These are phyloP conservation scores for Drosophila mayaguana DNA, from an alignment of 2,888 invertebrate genomes.

Conservation along the genomic window DNA sequence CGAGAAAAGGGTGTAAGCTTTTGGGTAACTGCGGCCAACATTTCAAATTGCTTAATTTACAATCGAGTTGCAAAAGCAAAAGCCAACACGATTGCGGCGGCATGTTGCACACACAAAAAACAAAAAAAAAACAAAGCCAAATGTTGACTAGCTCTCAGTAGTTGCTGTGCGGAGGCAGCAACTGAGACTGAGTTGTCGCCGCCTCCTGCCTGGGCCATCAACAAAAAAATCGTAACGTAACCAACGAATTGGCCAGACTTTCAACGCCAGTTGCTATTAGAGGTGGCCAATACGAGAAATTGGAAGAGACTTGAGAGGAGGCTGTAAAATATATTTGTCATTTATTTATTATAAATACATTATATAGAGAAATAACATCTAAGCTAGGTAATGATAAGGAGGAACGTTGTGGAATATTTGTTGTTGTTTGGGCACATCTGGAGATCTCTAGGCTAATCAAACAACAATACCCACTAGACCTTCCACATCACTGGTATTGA, in stretches of 20 bases:
- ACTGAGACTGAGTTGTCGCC: constrained; percentile 15
- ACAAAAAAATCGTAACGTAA: constrained; percentile 53
- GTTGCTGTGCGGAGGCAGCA: constrained; percentile 13
- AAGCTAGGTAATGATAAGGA: too few relatives aligned
- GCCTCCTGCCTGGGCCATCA: constrained; percentile 8
- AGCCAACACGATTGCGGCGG: constrained; percentile 35
- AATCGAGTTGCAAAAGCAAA: constrained; percentile 63
- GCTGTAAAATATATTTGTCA: too few relatives aligned
- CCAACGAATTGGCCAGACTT: constrained; percentile 57
- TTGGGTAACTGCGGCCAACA: constrained; percentile 49
- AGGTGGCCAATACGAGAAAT: constrained; percentile 1
- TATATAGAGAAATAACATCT: too few relatives aligned
- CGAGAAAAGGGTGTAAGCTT: constrained; percentile 9
- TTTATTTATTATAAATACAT: too few relatives aligned
- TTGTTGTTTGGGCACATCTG: too few relatives aligned
- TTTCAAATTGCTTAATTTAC: constrained; percentile 81
- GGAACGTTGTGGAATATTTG: too few relatives aligned
- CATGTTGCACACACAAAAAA: neutral
- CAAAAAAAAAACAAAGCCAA: constrained; percentile 52
- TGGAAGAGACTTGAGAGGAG: too few relatives aligned
- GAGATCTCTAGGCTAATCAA: too few relatives aligned
- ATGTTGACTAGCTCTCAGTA: constrained; percentile 65
- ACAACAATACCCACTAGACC: too few relatives aligned
- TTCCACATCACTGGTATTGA: too few relatives aligned
- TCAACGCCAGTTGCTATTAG: constrained; percentile 34